Evolutionary conservation across 2,113 vertebrate species (phyloP).

Genomic region (Orcinus orca): DNA sequence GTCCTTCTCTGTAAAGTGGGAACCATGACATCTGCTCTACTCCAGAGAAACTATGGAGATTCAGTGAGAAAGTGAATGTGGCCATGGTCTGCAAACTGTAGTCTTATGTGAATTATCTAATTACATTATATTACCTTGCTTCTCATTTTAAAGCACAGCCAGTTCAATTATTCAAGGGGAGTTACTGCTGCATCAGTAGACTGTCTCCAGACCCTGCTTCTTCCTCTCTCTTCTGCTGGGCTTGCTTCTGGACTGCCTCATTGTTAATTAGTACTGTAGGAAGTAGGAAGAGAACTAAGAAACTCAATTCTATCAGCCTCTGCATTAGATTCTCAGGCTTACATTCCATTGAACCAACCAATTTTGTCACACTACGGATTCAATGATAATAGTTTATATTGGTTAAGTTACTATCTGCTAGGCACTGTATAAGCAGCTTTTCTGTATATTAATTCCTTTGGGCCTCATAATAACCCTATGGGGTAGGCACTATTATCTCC

Average conservation of each 20-base stretch:
- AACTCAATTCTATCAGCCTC: background rate
- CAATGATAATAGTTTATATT: background rate
- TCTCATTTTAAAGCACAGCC: background rate
- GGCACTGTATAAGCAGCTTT: background rate
- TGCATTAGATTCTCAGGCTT: background rate
- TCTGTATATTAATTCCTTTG: background rate
- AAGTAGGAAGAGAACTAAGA: background rate
- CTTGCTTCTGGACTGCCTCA: background rate
- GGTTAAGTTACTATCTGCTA: background rate
- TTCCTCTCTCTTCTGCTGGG: background rate
- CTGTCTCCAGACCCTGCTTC: background rate
- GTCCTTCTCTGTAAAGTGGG: background rate
- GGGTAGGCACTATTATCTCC: background rate
- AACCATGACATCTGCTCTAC: background rate
- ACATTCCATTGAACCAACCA: background rate
- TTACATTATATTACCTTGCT: background rate
- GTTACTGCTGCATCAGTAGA: background rate
- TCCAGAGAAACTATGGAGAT: background rate
- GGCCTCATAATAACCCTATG: background rate
- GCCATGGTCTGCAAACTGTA: background rate
- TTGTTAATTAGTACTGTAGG: background rate
- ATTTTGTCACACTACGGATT: background rate
- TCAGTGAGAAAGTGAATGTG: background rate
- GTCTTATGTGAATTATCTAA: background rate
- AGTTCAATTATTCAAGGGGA: background rate